phyloP scores from a whole-genome alignment of 2,113 vertebrate species.

The Strigops habroptila region DNA sequence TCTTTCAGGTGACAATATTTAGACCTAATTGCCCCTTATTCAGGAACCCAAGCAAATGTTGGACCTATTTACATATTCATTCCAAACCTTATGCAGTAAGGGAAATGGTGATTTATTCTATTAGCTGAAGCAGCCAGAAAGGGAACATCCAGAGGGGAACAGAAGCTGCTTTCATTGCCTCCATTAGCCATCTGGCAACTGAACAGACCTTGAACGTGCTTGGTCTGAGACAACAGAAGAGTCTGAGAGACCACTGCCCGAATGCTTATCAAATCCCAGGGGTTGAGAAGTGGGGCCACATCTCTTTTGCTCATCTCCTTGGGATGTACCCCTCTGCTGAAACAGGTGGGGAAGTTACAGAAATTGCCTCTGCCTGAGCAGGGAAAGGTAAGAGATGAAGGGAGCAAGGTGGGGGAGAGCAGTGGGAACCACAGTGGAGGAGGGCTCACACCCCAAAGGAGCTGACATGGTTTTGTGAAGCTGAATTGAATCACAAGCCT shows the following conservation, averaged over 20 bases:
- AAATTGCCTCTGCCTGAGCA: neutral
- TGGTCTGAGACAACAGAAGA: neutral
- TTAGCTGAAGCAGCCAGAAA: neutral
- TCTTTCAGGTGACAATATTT: neutral
- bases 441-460: neutral
- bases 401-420: neutral
- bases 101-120: neutral
- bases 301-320: neutral
- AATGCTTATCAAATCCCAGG: neutral
- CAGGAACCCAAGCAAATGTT: neutral
- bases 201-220: neutral
- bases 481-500: neutral
- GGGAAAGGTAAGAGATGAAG: neutral
- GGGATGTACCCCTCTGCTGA: neutral
- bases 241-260: neutral
- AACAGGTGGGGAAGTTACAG: neutral
- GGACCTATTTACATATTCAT: neutral
- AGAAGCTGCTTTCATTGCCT: neutral
- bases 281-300: fast-evolving
- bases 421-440: neutral
- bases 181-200: neutral
- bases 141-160: neutral
- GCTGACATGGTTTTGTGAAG: neutral
- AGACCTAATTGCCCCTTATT: neutral
- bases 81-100: neutral